Evolutionary conservation across 2,888 invertebrate genomes (phyloP), one percentile per base, ranked within the genome.

Genomic region (Ditylenchus weischeri): DNA sequence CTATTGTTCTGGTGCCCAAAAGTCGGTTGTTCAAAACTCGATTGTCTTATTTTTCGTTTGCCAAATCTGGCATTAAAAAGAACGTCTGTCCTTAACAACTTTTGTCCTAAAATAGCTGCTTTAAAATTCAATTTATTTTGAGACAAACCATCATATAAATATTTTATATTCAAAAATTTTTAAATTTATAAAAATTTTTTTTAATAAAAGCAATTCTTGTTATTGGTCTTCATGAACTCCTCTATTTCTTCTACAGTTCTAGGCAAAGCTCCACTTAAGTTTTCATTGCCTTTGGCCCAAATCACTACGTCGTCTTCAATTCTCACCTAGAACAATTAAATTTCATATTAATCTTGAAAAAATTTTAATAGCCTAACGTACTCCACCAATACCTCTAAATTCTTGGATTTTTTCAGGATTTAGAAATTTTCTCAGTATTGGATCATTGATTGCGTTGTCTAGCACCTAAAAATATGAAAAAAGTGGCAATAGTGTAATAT

Each of bases 301-400:
- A 98, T 89, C 0, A 91, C 87, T 10, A 98, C 90, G 84, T 95
- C 91, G 83, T 98, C 98, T 83, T 98, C 98, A 76, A 98, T 96
- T 21, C 98, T 88, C 0, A 96, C 70, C 68, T 68, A 23, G 5
- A 68, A 69, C 68, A 48, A 13, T 29, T 6, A 11, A 59, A 18
- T 11, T 29, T 35, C n/a, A n/a, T n/a, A n/a, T n/a, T n/a, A n/a
- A n/a, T n/a, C n/a, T 10, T 3, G 11, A 43, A 43, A 13, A 43
- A 43, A 43, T 43, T 8, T 43, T 43, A 6, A 29, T 2, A 29
- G 5, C 29, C 29, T 29, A 29, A 29, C 51, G 11, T 23, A 69
- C 92, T 23, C 98, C 98, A 23, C 98, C 98, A 83, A 90, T 90
- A 4, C 89, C 89, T 54, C 90, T 87, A 84, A 91, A 93, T 65